These are phyloP conservation scores for Brevipalpus yothersi DNA, from an alignment of 1,140 invertebrate species.

Conservation along the genomic window DNA sequence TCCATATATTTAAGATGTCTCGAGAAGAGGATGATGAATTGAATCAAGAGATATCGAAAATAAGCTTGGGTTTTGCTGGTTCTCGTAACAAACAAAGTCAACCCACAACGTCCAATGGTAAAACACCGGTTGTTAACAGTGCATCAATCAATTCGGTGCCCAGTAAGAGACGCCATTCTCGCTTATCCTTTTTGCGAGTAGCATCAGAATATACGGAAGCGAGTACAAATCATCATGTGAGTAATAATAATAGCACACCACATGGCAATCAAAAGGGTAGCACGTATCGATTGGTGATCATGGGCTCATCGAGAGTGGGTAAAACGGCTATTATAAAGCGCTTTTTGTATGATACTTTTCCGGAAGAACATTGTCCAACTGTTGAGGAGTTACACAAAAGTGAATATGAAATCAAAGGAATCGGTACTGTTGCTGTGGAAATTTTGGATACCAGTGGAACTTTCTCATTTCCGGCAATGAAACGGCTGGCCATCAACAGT, in stretches of 20 bases:
- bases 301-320: slow-evolving; percentile 56
- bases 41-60: too few species aligned
- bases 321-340: slow-evolving; percentile 60
- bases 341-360: slow-evolving; percentile 59
- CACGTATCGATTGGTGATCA: slow-evolving; percentile 37
- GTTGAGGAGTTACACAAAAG: slow-evolving; percentile 68
- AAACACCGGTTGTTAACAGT: too few species aligned
- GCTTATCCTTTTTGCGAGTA: too few species aligned
- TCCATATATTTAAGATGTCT: too few species aligned
- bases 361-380: slow-evolving; percentile 56
- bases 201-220: too few species aligned
- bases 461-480: slow-evolving; percentile 64
- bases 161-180: too few species aligned
- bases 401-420: slow-evolving; percentile 36
- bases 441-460: slow-evolving; percentile 32
- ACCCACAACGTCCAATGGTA: too few species aligned
- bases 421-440: background rate
- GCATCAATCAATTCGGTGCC: too few species aligned
- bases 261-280: background rate
- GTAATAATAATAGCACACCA: background rate
- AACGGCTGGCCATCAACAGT: slow-evolving; percentile 54
- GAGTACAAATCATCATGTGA: background rate
- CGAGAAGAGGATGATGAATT: too few species aligned
- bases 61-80: too few species aligned
- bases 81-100: too few species aligned